phyloP scores from a whole-genome alignment of 2,888 invertebrate species.

The Crepidodera aurea region DNA sequence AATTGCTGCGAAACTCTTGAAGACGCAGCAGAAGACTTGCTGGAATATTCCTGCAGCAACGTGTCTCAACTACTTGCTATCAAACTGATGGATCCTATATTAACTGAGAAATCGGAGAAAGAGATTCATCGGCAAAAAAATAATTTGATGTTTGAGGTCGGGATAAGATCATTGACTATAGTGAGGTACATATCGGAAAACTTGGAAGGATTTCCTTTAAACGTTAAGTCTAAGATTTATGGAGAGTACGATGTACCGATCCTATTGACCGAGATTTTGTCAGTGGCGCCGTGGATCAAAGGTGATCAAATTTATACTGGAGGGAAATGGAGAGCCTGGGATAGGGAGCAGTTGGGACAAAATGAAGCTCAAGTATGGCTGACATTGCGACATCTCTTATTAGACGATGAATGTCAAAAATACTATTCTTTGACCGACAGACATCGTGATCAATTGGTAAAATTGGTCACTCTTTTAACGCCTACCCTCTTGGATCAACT shows the following conservation, averaged over 20 bases:
- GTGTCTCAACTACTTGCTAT: conserved; percentile 70
- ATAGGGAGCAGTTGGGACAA: conserved; percentile 54
- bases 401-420: conserved; percentile 70
- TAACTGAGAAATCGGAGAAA: conserved; percentile 63
- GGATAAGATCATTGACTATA: conserved; percentile 81
- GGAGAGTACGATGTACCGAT: conserved; percentile 83
- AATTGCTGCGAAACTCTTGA: conserved; percentile 80
- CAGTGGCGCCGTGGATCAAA: conserved; percentile 78
- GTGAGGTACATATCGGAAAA: conserved; percentile 75
- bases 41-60: conserved; percentile 81
- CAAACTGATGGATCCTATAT: conserved; percentile 56
- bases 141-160: conserved; percentile 80
- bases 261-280: conserved; percentile 76
- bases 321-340: conserved; percentile 56
- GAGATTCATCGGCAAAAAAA: conserved; percentile 73
- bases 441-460: conserved; percentile 74
- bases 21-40: conserved; percentile 79
- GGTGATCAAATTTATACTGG: conserved; percentile 65
- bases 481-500: conserved; percentile 78
- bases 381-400: conserved; percentile 77
- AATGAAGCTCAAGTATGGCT: conserved; percentile 71
- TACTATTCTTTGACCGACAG: conserved; percentile 80
- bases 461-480: conserved; percentile 62
- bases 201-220: conserved; percentile 68
- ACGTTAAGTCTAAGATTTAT: conserved; percentile 75